Conservation (phyloP, 2,797 vertebrate genomes). For the Mastacembelus armatus region DNA sequence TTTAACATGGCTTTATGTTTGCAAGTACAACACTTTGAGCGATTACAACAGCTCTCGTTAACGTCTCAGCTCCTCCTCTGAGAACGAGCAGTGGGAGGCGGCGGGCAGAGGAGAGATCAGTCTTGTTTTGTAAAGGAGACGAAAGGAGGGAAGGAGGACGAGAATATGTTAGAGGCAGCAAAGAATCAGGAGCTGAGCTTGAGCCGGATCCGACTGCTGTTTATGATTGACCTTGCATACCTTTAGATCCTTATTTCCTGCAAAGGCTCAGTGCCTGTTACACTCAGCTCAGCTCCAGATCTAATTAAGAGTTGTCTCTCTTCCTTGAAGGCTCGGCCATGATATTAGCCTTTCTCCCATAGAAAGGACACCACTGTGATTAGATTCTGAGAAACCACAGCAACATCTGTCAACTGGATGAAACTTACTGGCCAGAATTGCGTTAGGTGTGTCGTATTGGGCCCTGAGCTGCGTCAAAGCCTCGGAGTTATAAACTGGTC, state of each 20-base stretch:
- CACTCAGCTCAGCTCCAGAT: slow-evolving; percentile 52
- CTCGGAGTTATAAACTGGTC: slow-evolving; percentile 19
- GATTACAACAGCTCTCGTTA: slow-evolving; percentile 36
- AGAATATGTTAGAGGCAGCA: slow-evolving; percentile 15
- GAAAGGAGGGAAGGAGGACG: background rate
- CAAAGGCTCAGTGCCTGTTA: slow-evolving; percentile 39
- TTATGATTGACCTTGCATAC: slow-evolving; percentile 46
- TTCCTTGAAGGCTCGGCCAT: slow-evolving; percentile 51
- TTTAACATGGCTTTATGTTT: slow-evolving; percentile 22
- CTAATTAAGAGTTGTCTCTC: slow-evolving; percentile 61
- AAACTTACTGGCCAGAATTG: slow-evolving; percentile 39
- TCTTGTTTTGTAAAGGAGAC: slow-evolving; percentile 28
- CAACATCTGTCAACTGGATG: slow-evolving; percentile 54
- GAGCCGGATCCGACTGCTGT: slow-evolving; percentile 33
- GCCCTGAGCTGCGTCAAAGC: background rate
- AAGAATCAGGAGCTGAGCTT: slow-evolving; percentile 7
- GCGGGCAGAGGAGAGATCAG: slow-evolving; percentile 4
- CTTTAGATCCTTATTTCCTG: slow-evolving; percentile 53
- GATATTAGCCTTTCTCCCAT: slow-evolving; percentile 26
- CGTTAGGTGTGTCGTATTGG: slow-evolving; percentile 37
- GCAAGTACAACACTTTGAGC: background rate
- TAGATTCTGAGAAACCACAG: slow-evolving; percentile 40
- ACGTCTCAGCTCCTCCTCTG: slow-evolving; percentile 35
- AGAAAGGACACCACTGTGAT: slow-evolving; percentile 34
- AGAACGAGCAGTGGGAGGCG: slow-evolving; percentile 37